phyloP scores from a whole-genome alignment of 2,888 invertebrate species.

The Dasypogon diadema region DNA sequence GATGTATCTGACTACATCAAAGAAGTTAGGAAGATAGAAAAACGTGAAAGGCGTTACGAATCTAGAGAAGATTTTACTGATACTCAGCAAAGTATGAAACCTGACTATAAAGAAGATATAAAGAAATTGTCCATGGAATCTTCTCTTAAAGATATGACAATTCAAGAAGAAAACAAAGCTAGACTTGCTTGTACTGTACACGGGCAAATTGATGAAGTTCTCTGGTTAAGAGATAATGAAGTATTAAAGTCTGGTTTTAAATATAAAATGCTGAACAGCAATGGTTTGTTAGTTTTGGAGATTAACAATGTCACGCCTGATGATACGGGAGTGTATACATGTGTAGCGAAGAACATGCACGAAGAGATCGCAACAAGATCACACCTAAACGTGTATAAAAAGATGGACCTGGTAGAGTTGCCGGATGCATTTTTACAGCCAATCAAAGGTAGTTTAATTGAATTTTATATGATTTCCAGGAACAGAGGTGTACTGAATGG shows the following conservation, averaged over 20 bases:
- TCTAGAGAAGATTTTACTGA: constrained; percentile 30
- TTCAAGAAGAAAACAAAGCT: constrained; percentile 79
- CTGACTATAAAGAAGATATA: constrained; percentile 73
- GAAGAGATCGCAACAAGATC: constrained; percentile 78
- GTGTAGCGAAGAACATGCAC: constrained; percentile 79
- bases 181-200: constrained; percentile 84
- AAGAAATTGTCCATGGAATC: constrained; percentile 82
- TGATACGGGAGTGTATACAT: constrained; percentile 84
- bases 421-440: constrained; percentile 62
- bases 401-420: constrained; percentile 56
- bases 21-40: constrained; percentile 48
- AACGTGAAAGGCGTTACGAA: constrained; percentile 51
- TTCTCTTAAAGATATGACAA: constrained; percentile 79
- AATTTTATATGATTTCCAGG: not conserved
- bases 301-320: constrained; percentile 75
- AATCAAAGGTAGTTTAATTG: constrained; percentile 63
- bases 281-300: constrained; percentile 81
- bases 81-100: constrained; percentile 56
- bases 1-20: constrained; percentile 64
- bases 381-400: constrained; percentile 76
- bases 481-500: too few relatives aligned
- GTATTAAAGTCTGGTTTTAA: constrained; percentile 70
- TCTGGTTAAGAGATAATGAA: constrained; percentile 81
- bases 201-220: constrained; percentile 77
- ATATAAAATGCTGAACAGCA: constrained; percentile 70